Evolutionary conservation across 2,113 vertebrate genomes (phyloP).

Genomic region (Orientallactaga bullata): DNA sequence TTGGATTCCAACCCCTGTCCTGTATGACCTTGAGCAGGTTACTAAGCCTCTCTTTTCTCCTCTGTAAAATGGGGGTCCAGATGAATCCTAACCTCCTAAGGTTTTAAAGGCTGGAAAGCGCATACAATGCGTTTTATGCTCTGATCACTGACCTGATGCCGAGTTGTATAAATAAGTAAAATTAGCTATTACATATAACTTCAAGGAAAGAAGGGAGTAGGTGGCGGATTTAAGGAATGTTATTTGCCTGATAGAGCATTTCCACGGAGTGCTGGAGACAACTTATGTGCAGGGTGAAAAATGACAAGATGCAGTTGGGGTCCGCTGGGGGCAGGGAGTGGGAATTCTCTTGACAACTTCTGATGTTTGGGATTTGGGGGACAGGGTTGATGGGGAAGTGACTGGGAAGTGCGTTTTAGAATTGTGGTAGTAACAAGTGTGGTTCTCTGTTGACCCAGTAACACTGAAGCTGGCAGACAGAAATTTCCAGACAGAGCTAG

Average conservation of each 20-base stretch:
- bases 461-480: constrained; percentile 47
- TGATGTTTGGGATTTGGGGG: neutral
- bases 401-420: constrained; percentile 23
- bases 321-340: neutral
- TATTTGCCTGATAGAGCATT: neutral
- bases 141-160: neutral
- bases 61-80: constrained; percentile 70
- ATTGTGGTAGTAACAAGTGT: neutral
- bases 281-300: constrained; percentile 16
- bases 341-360: neutral
- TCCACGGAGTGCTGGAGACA: neutral
- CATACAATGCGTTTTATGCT: neutral
- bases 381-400: neutral
- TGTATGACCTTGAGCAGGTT: constrained; percentile 64
- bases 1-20: constrained; percentile 15
- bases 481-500: constrained; percentile 55
- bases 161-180: neutral
- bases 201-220: neutral
- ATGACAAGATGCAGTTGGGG: constrained; percentile 31
- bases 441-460: constrained; percentile 52
- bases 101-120: neutral
- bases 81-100: neutral
- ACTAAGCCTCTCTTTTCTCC: constrained; percentile 52
- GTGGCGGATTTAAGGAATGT: neutral
- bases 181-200: neutral